These are phyloP conservation scores for Danio jaintianensis DNA, from an alignment of 2,797 vertebrate species.

Conservation along the genomic window DNA sequence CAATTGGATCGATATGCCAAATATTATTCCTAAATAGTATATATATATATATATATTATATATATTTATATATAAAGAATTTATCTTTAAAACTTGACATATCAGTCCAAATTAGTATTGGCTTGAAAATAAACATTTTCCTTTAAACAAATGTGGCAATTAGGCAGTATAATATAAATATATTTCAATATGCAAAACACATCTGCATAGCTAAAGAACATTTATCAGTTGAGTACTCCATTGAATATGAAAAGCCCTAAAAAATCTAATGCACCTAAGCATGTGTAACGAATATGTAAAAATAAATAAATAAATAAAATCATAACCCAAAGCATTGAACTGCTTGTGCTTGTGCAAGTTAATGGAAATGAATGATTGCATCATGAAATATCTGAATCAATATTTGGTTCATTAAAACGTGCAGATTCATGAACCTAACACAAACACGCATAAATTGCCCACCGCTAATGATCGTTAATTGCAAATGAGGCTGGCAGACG, in stretches of 20 bases:
- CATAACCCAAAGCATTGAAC: background rate
- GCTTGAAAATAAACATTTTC: background rate
- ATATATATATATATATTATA: too few species aligned
- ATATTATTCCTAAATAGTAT: too few species aligned
- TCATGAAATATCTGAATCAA: constrained; percentile 45
- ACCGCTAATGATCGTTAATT: constrained; percentile 37
- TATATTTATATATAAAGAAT: too few species aligned
- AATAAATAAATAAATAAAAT: too few species aligned
- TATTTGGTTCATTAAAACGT: constrained; percentile 40
- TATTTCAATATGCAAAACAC: background rate
- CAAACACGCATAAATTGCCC: constrained; percentile 20
- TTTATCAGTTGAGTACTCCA: background rate
- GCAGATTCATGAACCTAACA: constrained; percentile 30
- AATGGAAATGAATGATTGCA: constrained; percentile 41
- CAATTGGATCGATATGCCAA: too few species aligned
- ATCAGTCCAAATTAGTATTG: too few species aligned
- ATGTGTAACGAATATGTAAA: background rate
- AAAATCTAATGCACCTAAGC: background rate
- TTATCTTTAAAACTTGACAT: too few species aligned
- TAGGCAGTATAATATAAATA: background rate
- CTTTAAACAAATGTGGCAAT: background rate
- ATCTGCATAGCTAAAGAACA: background rate
- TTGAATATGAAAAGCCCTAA: background rate
- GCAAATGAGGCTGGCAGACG: constrained; percentile 28
- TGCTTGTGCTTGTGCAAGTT: constrained; percentile 7